These are phyloP conservation scores for human DNA, from an alignment of 2,113 vertebrate species.

Conservation along the genomic window GRCh38 chr1:33235501-33236000, in stretches of 20 bases:
- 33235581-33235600: too few species aligned
- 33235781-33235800: background rate
- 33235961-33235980: background rate
- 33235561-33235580: background rate
- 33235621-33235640: background rate
- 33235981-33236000: background rate
- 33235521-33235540: background rate
- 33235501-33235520: background rate
- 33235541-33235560: background rate
- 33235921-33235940: constrained; percentile 12
- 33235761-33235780: background rate
- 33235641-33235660: background rate
- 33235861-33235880: background rate
- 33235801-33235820: background rate
- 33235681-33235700: too few species aligned
- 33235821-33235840: background rate
- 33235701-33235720: background rate
- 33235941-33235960: background rate
- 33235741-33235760: background rate
- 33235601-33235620: background rate
- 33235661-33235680: background rate
- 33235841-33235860: background rate
- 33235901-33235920: background rate
- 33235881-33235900: background rate
- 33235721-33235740: background rate